Evolutionary conservation across 92 coral and sea anemone genomes (phyloP), one percentile per base, ranked within the genome.

Genomic region (Epizoanthus scotinus): DNA sequence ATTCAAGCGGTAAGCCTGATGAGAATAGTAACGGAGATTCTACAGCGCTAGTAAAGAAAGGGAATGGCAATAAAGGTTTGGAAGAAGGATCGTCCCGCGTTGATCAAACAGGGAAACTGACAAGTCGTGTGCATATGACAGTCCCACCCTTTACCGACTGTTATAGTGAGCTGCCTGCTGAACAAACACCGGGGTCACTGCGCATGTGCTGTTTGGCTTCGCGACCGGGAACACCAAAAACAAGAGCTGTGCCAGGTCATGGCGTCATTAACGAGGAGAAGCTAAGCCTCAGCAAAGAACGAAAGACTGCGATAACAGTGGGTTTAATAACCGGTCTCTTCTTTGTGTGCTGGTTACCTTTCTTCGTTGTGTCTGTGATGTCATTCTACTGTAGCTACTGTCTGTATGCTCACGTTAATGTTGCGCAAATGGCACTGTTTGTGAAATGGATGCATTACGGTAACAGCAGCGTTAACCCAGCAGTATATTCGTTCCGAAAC

Each of bases 371-470:
- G 6, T 75, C 81, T 21, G 67, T 75, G 55, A 75, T 75, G n/a
- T 75, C 81, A 59, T 75, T 75, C 67, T 75, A 75, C 81, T 75
- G 81, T 25, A 75, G 56, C 19, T 19, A 34, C 68, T 75, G 81
- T 14, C 67, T 75, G 19, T 59, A 67, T 6, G 6, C 18, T 34
- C 81, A 75, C 25, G 44, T 75, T 14, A 75, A 75, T 40, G 57
- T 75, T 10, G 38, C 24, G 2, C 67, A 75, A 34, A 54, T 75
- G 19, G 81, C 81, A 10, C 38, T 75, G 69, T 28, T 75, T 31
- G 81, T 75, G 31, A 75, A 75, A 29, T 75, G 81, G 81, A 75
- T 75, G 81, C 81, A 75, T 60, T 75, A 75, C 10, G 52, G 68
- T 21, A 75, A 75, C 38, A 75, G 81, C 24, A 67, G 36, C 34